A percentile compares a stretch with the other conserved stretches of the same genome.
phyloP scores from a whole-genome alignment of 2,113 vertebrate genomes.

The Odocoileus virginianus region DNA sequence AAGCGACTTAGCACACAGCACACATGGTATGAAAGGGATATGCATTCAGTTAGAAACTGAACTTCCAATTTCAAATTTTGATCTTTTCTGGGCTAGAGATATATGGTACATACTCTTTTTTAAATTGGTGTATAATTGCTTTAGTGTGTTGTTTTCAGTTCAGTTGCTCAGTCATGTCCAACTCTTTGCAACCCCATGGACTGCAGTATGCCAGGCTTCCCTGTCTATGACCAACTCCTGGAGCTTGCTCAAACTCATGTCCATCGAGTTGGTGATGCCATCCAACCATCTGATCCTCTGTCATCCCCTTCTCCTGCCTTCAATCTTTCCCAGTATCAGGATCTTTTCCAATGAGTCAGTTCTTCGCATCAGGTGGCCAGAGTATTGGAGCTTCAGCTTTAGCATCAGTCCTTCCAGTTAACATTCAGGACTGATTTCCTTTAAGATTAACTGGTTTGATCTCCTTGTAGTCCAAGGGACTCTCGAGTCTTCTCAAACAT shows the following conservation, averaged over 20 bases:
- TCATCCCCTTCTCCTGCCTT: neutral
- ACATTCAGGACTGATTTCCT: neutral
- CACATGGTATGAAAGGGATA: neutral
- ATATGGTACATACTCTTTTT: neutral
- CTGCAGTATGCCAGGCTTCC: neutral
- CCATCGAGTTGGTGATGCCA: neutral
- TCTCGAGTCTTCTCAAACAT: neutral
- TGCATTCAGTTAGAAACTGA: neutral
- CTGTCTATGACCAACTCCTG: neutral
- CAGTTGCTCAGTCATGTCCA: neutral
- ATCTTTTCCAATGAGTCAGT: neutral
- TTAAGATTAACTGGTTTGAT: neutral
- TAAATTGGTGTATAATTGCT: neutral
- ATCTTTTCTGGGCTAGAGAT: neutral
- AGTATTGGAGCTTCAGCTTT: neutral
- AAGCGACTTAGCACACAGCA: neutral
- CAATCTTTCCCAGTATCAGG: neutral
- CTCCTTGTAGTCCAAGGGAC: neutral
- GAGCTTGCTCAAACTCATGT: neutral
- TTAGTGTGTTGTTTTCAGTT: neutral
- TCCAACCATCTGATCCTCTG: neutral
- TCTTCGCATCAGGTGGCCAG: neutral
- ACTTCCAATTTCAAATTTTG: neutral
- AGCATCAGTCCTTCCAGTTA: neutral
- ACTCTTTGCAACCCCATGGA: neutral